These are phyloP conservation scores for Drosophila tropicalis DNA, from an alignment of 1,140 invertebrate genomes.

Conservation along the genomic window DNA sequence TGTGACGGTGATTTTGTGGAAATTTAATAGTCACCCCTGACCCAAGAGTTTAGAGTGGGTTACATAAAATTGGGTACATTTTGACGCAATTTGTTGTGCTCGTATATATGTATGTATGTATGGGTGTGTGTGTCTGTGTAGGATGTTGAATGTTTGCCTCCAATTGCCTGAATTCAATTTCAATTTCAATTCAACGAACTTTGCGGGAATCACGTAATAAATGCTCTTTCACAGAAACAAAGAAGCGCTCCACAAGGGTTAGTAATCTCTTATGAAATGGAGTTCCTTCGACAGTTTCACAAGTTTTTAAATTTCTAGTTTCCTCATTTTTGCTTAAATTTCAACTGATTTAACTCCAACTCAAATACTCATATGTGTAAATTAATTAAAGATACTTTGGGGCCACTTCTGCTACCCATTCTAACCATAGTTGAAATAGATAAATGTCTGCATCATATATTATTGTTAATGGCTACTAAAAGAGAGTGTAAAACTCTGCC, in stretches of 20 bases:
- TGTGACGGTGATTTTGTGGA: slow-evolving; percentile 12
- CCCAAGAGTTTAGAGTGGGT: neutral
- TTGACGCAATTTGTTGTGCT: neutral
- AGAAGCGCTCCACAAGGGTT: no score
- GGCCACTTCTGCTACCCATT: neutral
- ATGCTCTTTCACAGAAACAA: no score
- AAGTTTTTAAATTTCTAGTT: no score
- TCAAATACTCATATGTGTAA: neutral
- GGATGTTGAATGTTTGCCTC: neutral
- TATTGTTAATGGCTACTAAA: neutral
- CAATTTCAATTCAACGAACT: neutral
- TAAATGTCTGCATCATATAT: slow-evolving; percentile 9
- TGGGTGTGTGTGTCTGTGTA: neutral
- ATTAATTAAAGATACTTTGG: neutral
- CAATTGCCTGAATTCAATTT: slow-evolving; percentile 1
- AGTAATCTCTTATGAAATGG: no score
- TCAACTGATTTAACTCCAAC: no score
- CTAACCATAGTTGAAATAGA: neutral
- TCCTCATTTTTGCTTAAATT: no score
- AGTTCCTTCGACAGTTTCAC: no score
- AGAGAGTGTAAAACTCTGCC: neutral
- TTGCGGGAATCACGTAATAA: no score
- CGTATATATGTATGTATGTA: neutral
- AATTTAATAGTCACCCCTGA: slow-evolving; percentile 19
- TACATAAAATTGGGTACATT: slow-evolving; percentile 1